These are phyloP conservation scores for Parascotia fuliginaria DNA, from an alignment of 2,888 invertebrate species.

Conservation along the genomic window DNA sequence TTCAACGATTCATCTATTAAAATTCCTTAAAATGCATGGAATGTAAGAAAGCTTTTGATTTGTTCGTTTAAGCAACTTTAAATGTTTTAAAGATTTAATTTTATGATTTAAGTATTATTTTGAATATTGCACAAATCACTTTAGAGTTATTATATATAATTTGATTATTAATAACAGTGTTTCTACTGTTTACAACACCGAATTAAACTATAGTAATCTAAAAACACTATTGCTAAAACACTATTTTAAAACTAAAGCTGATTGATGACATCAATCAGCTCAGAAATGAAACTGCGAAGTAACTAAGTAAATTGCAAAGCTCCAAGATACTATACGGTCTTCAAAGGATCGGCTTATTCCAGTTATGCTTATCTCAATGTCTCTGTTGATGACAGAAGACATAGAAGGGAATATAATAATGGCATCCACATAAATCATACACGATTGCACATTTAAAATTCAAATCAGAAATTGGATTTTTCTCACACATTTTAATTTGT, in stretches of 20 bases:
- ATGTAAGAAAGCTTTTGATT: slow-evolving; percentile 16
- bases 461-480: slow-evolving; percentile 42
- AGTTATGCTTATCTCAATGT: slow-evolving; percentile 31
- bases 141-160: too few species aligned
- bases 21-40: slow-evolving; percentile 24
- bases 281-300: background rate
- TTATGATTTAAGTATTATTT: background rate
- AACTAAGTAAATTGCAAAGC: background rate
- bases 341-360: slow-evolving; percentile 24
- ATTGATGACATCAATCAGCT: too few species aligned
- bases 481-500: slow-evolving; percentile 51
- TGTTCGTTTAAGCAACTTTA: slow-evolving; percentile 8
- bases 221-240: too few species aligned
- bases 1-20: slow-evolving; percentile 27
- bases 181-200: too few species aligned
- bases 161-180: too few species aligned
- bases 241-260: too few species aligned
- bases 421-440: slow-evolving; percentile 27
- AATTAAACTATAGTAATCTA: too few species aligned
- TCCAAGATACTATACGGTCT: slow-evolving; percentile 11
- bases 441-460: slow-evolving; percentile 31
- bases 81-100: background rate
- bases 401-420: slow-evolving; percentile 28
- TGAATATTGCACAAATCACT: background rate
- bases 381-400: slow-evolving; percentile 20